phyloP scores from a whole-genome alignment of 2,888 invertebrate species.

The Heliconius hortense region DNA sequence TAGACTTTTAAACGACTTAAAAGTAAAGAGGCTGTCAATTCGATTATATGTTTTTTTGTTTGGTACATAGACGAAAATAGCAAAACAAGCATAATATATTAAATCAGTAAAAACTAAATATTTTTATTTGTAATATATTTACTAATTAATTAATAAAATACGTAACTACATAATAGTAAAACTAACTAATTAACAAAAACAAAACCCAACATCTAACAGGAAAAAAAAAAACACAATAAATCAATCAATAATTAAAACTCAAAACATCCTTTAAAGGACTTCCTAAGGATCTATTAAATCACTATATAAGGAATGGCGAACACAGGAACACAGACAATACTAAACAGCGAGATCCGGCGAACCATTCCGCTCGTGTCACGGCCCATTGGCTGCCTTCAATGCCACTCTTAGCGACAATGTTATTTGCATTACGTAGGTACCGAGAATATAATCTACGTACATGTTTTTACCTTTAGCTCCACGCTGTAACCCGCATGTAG shows the following conservation, averaged over 20 bases:
- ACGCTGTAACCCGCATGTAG: too few species aligned
- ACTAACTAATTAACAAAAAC: neutral
- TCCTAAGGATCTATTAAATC: conserved; percentile 14
- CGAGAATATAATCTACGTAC: neutral
- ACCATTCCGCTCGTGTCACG: conserved; percentile 50
- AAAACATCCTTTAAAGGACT: conserved; percentile 4
- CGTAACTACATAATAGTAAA: neutral
- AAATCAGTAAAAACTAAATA: too few species aligned
- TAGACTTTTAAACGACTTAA: neutral
- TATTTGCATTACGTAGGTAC: conserved; percentile 24
- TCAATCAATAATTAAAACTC: neutral
- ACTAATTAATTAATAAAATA: neutral
- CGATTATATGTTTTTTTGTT: too few species aligned
- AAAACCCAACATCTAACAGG: neutral
- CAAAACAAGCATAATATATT: too few species aligned
- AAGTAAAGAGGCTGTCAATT: neutral
- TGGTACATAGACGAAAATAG: too few species aligned
- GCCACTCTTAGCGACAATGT: conserved; percentile 45
- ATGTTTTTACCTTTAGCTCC: too few species aligned
- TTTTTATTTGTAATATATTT: neutral
- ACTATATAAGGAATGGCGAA: conserved; percentile 15
- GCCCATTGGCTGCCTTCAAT: conserved; percentile 65
- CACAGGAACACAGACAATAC: conserved; percentile 26
- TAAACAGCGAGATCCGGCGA: conserved; percentile 40
- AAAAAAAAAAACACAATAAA: neutral